Conservation (phyloP, 2,113 vertebrate species). For the Corvus hawaiiensis region DNA sequence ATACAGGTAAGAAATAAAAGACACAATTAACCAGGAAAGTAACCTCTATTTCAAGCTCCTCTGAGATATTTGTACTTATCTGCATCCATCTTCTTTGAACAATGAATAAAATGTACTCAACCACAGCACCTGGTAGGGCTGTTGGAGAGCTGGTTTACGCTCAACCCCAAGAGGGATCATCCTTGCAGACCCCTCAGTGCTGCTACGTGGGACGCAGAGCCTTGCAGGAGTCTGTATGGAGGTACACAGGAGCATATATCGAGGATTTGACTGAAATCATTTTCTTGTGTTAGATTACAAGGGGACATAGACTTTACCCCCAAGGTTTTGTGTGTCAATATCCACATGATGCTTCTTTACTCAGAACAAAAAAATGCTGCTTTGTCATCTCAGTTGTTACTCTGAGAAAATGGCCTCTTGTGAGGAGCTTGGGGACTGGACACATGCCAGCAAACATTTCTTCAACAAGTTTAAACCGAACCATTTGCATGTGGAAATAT, state of each 20-base stretch:
- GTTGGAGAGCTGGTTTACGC: background rate
- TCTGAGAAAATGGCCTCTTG: slow-evolving; percentile 26
- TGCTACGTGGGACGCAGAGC: background rate
- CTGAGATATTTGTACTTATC: background rate
- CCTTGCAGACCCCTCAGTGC: background rate
- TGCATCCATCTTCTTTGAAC: background rate
- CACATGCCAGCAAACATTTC: slow-evolving; percentile 11
- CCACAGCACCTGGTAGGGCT: background rate
- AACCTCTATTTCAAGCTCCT: background rate
- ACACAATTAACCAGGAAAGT: background rate
- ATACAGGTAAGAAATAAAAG: background rate
- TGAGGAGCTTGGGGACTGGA: slow-evolving; percentile 10
- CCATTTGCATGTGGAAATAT: slow-evolving; percentile 10
- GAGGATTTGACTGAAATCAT: background rate
- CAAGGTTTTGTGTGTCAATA: background rate
- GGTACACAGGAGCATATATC: background rate
- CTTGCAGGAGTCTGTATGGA: background rate
- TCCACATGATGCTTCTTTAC: background rate
- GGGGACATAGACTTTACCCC: background rate
- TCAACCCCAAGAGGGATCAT: background rate
- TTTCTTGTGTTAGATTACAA: background rate
- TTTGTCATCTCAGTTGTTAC: background rate
- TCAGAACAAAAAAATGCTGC: background rate
- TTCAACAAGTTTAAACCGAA: slow-evolving; percentile 34
- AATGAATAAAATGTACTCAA: background rate